These are phyloP conservation scores for Drosophila gaucha DNA, from an alignment of 2,888 invertebrate species.

Conservation along the genomic window DNA sequence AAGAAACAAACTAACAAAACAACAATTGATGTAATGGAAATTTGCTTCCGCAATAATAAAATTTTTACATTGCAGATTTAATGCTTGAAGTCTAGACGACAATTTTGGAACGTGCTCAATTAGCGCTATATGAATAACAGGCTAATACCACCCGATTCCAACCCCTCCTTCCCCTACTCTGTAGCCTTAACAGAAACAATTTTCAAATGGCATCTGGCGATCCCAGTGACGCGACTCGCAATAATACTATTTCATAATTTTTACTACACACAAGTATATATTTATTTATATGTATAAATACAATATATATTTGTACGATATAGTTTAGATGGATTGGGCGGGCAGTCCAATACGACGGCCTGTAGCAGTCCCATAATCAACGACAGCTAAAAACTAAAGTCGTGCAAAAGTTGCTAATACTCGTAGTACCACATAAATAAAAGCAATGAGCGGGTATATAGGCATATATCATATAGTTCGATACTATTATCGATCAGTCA, in stretches of 20 bases:
- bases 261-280: constrained; percentile 21
- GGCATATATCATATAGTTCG: too few species aligned
- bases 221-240: constrained; percentile 14
- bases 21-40: constrained; percentile 53
- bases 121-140: constrained; percentile 45
- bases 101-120: constrained; percentile 77
- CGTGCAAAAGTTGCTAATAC: constrained; percentile 62
- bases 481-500: too few species aligned
- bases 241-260: constrained; percentile 51
- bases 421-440: constrained; percentile 12
- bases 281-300: neutral
- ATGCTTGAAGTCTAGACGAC: constrained; percentile 76
- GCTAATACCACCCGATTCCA: constrained; percentile 17
- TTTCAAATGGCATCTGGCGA: constrained; percentile 53
- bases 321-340: constrained; percentile 26
- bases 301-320: constrained; percentile 6
- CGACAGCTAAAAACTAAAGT: constrained; percentile 42
- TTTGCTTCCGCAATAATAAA: constrained; percentile 68
- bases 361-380: constrained; percentile 16
- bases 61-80: constrained; percentile 69
- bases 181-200: constrained; percentile 31
- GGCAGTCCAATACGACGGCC: constrained; percentile 18
- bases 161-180: neutral
- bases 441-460: neutral
- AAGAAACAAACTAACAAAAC: constrained; percentile 17